Conservation (phyloP, 2,888 invertebrate genomes). For the Volucella inanis region DNA sequence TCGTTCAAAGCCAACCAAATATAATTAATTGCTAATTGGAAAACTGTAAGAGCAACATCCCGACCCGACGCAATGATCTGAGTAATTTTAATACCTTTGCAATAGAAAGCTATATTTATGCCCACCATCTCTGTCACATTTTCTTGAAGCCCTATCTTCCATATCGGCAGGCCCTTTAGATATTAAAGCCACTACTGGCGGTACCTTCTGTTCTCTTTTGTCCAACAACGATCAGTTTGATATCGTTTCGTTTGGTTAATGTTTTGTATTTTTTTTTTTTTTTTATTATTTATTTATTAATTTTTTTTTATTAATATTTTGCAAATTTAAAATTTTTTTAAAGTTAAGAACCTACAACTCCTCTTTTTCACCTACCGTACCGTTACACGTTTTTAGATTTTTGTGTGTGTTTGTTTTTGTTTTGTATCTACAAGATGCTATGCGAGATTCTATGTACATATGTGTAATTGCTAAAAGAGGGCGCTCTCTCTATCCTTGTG, state of each 20-base stretch:
- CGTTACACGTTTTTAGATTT: too few species aligned
- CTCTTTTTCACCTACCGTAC: slow-evolving; percentile 21
- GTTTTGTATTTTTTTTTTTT: slow-evolving; percentile 18
- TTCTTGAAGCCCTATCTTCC: neutral
- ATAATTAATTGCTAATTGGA: too few species aligned
- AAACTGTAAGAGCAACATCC: too few species aligned
- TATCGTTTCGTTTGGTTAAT: slow-evolving; percentile 34
- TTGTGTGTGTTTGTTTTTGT: neutral
- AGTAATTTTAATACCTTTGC: too few species aligned
- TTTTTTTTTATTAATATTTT: slow-evolving; percentile 14
- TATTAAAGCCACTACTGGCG: too few species aligned
- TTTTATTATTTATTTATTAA: too few species aligned
- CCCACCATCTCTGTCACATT: neutral
- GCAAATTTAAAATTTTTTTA: slow-evolving; percentile 35
- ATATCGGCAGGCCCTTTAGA: neutral
- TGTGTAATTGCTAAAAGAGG: slow-evolving; percentile 39
- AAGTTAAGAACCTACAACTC: slow-evolving; percentile 55
- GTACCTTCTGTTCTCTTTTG: slow-evolving; percentile 46
- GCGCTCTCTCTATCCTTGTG: slow-evolving; percentile 33
- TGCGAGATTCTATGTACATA: slow-evolving; percentile 67
- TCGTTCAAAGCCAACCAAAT: too few species aligned
- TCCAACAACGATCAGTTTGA: slow-evolving; percentile 13
- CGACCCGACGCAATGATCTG: too few species aligned
- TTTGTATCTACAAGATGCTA: slow-evolving; percentile 73
- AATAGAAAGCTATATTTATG: too few species aligned